Base-by-base conservation (phyloP, 1,140 invertebrate species). In the Papilio helenus region DNA sequence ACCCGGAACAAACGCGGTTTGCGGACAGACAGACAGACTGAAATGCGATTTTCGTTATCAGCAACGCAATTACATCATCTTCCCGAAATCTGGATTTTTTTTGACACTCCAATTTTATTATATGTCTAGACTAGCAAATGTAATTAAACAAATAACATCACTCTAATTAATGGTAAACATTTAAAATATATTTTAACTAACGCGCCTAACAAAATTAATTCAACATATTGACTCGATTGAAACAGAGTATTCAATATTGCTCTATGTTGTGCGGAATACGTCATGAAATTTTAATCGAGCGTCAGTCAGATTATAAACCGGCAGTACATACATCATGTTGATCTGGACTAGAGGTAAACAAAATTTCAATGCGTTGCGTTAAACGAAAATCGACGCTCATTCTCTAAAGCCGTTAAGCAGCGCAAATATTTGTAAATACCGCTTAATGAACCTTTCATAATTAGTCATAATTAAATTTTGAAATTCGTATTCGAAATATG, bases 381-480 rank as follows among this genome's bases (percentile, higher is more conserved):
- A 55, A 58, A 79, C 49, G 61, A 76, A 79, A 81, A 81, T 81
- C 79, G 76, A 72, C 77, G 61, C 72, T 76, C 79, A 81, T 80
- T 79, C 44, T 51, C 68, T 74, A 46, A 84, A 80, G 80, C 79
- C 55, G 76, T 61, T 79, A 65, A 79, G 74, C 16, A 72, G 72
- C 79, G 84, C 76, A 84, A 88, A 88, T 82, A 84, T 85, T 84
- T 84, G 76, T 81, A 51, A 80, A 86, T 84, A 81, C 83, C 85
- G 80, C 49, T 79, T 87, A 88, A 87, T 85, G 84, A 88, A 87
- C 82, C 83, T 79, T 83, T 84, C 76, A 80, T 85, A 88, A 88
- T 87, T 84, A 84, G 81, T 84, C 84, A 49, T 79, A 82, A 85
- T 87, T 85, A 83, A 79, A 81, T 82, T 82, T 76, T 39, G 29